Base-by-base conservation (phyloP, 2,113 vertebrate species). In the Ageneiosus marmoratus region DNA sequence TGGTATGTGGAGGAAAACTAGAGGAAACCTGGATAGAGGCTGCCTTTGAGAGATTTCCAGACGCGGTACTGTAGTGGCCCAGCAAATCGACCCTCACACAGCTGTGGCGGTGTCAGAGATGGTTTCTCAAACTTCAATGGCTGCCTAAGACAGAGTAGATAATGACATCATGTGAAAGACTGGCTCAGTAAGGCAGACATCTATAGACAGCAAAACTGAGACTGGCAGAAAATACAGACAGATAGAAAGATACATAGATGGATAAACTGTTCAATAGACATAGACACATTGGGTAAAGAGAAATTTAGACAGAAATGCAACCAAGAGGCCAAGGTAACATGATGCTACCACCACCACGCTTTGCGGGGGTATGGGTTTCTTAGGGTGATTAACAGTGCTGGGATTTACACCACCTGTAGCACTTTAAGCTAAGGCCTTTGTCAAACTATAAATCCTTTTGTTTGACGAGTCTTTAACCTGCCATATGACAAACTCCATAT, bases 41-140 rank as follows among this genome's bases (percentile, higher is more conserved):
- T 94, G 84, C 92, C 92, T 88, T 93, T 95, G 88, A 95, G 92
- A 41, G 92, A 94, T 85, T 95, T 95, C 94, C 94, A 95, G 48
- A 94, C 94, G 77, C 93, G 87, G 87, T 95, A 95, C 88, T 95
- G 94, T 79, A 95, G 90, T 1, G 94, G 94, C 22, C 94, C 94
- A 0, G 93, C 94, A 41, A 95, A 95, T 6, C 93, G 92, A 3
- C 94, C 94, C 81, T 95, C 94, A 56, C 94, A 94, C 82, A 95
- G 87, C 73, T 92, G 93, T 0, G 91, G 94, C 0, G 91, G 91
- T 1, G 91, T 93, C 34, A 93, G 90, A 0, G 73, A n/a, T 0
- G 93, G 93, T 85, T 92, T 94, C 89, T 95, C 94, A 79, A 94
- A 95, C 90, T 93, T 95, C 73, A 92, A 82, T 20, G 92, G 91